Percentiles rank a stretch among this genome's conserved stretches.
Conservation (phyloP, 2,888 invertebrate genomes). For the Hesperia comma region DNA sequence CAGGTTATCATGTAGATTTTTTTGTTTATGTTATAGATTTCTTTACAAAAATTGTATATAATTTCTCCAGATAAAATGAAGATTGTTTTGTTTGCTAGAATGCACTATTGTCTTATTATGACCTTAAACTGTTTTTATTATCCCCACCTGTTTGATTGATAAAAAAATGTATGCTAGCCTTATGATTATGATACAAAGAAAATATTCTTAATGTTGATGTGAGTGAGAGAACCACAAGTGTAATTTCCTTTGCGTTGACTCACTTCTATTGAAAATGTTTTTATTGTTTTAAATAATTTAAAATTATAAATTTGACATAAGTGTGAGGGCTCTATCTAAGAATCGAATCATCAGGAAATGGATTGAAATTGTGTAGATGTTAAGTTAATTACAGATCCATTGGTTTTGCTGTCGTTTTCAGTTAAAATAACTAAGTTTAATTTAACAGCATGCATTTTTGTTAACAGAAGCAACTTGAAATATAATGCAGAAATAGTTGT, state of each 20-base stretch:
- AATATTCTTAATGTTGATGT: constrained; percentile 6
- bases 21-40: too few species aligned
- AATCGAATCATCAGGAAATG: too few species aligned
- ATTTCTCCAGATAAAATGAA: constrained; percentile 1
- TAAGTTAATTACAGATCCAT: too few species aligned
- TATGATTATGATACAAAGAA: constrained; percentile 2
- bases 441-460: constrained; percentile 30
- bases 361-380: too few species aligned
- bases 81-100: constrained; percentile 16
- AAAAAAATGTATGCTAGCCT: not conserved
- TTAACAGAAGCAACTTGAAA: constrained; percentile 57
- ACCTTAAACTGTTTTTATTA: constrained; percentile 11
- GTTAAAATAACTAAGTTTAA: too few species aligned
- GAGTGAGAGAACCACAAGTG: not conserved
- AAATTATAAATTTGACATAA: too few species aligned
- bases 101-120: constrained; percentile 18
- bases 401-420: too few species aligned
- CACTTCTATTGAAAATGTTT: too few species aligned
- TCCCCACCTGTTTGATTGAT: not conserved
- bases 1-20: too few species aligned
- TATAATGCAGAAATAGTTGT: constrained; percentile 87
- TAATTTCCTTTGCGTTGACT: not conserved
- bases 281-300: too few species aligned
- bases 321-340: too few species aligned
- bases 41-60: constrained; percentile 1